Evolutionary conservation across 2,888 invertebrate species (phyloP), one percentile per base, ranked within the genome.

Genomic region (Teleogryllus oceanicus): DNA sequence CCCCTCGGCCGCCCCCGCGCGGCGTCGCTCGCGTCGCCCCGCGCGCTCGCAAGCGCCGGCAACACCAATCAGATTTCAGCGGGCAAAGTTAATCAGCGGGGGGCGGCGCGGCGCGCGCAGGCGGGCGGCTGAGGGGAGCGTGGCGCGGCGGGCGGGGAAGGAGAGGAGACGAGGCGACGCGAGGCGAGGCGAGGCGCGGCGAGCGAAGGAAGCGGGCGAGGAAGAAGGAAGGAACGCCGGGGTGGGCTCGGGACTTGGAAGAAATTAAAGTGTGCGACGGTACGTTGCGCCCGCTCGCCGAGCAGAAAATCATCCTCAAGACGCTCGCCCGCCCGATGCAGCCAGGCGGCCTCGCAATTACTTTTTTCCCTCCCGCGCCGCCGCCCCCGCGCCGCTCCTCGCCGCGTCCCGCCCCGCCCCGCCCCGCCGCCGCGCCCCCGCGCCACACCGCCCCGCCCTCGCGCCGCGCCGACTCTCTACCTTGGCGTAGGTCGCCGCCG

Each of bases 241-340:
- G 75, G 75, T 76, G 50, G 24, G 76, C 75, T 18, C n/a, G 12
- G 74, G 21, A 49, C 13, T 77, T 24, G 78, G 78, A 62, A 62
- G 80, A 79, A 79, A 80, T 80, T 81, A 80, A 79, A 80, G 80
- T 77, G 78, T 18, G 49, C 62, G 80, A 81, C 81, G 81, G 79
- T 77, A 81, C 81, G 80, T 80, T 80, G 83, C 79, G 79, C 81
- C 82, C 81, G 78, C 81, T 78, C 80, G 81, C 83, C 81, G 82
- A 83, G 82, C 83, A 83, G 83, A 83, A 83, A 83, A 83, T 83
- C 81, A 83, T 81, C 82, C 81, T 75, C 78, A 81, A 80, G 81
- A 81, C 80, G 80, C 74, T 50, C 75, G 79, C 78, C 78, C 78
- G 74, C 77, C 74, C 79, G 77, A 79, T 81, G 62, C 62, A 62